A percentile compares a stretch with the other conserved stretches of the same genome.
phyloP scores from a whole-genome alignment of 1,140 invertebrate genomes.

The Atta cephalotes region DNA sequence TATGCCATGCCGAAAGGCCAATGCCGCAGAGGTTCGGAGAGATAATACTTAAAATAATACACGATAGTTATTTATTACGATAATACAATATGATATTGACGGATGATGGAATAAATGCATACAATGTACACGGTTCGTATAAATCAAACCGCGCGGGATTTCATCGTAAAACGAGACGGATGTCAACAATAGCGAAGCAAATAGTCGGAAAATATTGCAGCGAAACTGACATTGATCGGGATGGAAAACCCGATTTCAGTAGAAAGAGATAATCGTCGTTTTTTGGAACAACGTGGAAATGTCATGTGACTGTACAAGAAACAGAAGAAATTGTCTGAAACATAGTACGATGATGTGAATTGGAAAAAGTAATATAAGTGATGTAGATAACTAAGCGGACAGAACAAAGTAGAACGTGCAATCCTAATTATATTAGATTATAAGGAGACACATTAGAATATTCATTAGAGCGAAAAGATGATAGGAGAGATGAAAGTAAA shows the following conservation, averaged over 20 bases:
- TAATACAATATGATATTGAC: neutral
- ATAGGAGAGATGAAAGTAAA: neutral
- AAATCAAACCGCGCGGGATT: neutral
- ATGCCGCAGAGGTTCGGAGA: neutral
- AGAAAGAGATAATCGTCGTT: neutral
- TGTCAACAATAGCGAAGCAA: slow-evolving; percentile 5
- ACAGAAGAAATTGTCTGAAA: slow-evolving; percentile 16
- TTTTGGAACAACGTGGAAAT: slow-evolving; percentile 3
- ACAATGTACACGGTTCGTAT: neutral
- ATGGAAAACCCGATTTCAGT: neutral
- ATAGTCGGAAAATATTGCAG: neutral
- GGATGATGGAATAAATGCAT: slow-evolving; percentile 1
- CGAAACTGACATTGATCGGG: neutral
- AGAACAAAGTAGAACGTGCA: neutral
- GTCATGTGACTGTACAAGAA: neutral
- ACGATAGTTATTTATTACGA: slow-evolving; percentile 6
- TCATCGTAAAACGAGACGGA: neutral
- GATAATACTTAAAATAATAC: neutral
- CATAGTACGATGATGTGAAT: neutral
- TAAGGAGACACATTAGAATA: slow-evolving; percentile 1
- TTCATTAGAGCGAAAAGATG: neutral
- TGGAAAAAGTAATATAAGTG: neutral
- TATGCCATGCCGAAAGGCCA: neutral
- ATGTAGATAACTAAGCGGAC: neutral
- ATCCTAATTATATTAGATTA: slow-evolving; percentile 35